phyloP scores from a whole-genome alignment of 2,797 vertebrate genomes.

The Hyperoplus immaculatus region DNA sequence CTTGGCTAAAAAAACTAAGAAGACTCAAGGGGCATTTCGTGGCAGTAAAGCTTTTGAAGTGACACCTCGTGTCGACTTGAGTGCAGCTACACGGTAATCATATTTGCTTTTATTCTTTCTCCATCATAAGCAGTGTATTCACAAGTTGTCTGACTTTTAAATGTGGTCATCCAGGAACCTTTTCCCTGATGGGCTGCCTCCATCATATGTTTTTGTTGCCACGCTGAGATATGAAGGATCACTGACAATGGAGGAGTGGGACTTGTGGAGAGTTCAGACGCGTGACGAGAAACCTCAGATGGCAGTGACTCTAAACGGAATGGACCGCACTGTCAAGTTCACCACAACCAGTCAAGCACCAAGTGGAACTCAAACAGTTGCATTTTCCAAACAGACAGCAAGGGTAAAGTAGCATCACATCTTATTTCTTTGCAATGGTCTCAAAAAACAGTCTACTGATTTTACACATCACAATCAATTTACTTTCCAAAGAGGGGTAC shows the following conservation, averaged over 20 bases:
- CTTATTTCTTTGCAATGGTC: neutral
- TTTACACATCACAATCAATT: neutral
- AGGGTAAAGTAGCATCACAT: slow-evolving; percentile 81
- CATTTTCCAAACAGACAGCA: slow-evolving; percentile 86
- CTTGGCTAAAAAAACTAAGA: slow-evolving; percentile 94
- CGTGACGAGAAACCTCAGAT: slow-evolving; percentile 92
- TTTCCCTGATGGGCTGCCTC: slow-evolving; percentile 97
- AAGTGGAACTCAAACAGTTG: slow-evolving; percentile 90
- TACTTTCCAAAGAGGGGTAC: neutral
- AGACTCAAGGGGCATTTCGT: slow-evolving; percentile 89
- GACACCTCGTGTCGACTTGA: slow-evolving; percentile 90
- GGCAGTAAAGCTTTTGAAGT: slow-evolving; percentile 94
- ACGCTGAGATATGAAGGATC: slow-evolving; percentile 94
- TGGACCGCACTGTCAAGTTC: slow-evolving; percentile 89
- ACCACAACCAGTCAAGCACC: slow-evolving; percentile 89
- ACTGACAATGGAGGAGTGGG: slow-evolving; percentile 91
- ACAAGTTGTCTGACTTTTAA: slow-evolving; percentile 14
- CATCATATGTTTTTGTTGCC: slow-evolving; percentile 97
- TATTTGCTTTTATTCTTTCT: neutral
- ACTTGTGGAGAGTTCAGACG: slow-evolving; percentile 95
- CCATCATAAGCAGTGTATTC: neutral
- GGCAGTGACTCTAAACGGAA: slow-evolving; percentile 93
- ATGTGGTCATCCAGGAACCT: slow-evolving; percentile 83
- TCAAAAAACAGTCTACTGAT: neutral
- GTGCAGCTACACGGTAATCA: slow-evolving; percentile 91